Percentiles rank a stretch among this genome's conserved stretches.
phyloP scores from a whole-genome alignment of 2,113 vertebrate species.

The Odocoileus virginianus region DNA sequence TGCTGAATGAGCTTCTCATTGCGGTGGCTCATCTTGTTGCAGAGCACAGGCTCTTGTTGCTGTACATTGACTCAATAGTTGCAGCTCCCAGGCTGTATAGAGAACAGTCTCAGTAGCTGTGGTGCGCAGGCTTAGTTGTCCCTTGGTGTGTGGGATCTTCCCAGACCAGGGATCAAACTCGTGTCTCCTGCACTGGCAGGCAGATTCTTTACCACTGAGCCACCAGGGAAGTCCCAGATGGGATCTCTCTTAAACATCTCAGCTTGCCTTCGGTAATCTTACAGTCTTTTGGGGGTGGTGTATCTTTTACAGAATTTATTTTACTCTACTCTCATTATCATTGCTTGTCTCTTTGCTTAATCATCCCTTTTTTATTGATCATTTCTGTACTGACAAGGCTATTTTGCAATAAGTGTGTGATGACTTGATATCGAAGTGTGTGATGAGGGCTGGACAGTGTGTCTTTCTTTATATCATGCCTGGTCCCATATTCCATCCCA shows the following conservation, averaged over 20 bases:
- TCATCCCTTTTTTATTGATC: not conserved
- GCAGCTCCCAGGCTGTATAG: not conserved
- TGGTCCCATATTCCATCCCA: not conserved
- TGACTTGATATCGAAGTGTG: not conserved
- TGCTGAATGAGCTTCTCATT: not conserved
- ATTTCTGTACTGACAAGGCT: not conserved
- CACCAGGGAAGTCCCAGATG: not conserved
- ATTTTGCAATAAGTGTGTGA: not conserved
- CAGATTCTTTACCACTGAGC: not conserved
- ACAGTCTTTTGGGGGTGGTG: not conserved
- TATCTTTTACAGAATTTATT: not conserved
- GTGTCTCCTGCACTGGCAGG: not conserved
- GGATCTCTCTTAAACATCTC: not conserved
- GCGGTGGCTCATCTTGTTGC: not conserved
- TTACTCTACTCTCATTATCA: not conserved
- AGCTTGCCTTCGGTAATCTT: not conserved
- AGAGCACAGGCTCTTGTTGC: not conserved
- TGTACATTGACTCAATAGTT: not conserved
- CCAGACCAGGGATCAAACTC: not conserved
- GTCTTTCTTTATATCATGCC: not conserved
- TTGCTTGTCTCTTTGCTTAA: not conserved
- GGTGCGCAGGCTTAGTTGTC: not conserved
- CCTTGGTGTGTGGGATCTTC: not conserved
- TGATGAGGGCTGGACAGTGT: not conserved
- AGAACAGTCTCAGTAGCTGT: not conserved